A percentile compares a stretch with the other conserved stretches of the same genome.
Evolutionary conservation across 2,888 invertebrate species (phyloP).

Genomic region (Lordiphosa andalusiaca): DNA sequence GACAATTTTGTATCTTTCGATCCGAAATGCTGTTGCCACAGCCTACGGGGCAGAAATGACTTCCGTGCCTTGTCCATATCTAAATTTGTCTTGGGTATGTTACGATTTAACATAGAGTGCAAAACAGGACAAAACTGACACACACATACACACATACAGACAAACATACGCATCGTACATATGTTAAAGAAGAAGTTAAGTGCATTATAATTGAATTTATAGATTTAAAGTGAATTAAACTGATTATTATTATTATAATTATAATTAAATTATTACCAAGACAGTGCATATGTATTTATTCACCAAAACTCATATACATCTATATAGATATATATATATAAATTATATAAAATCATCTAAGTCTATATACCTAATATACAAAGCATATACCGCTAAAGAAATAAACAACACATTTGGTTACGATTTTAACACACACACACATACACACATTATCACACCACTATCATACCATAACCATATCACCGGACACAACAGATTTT

Average conservation of each 20-base stretch:
- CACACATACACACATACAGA: slow-evolving; percentile 25
- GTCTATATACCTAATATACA: slow-evolving; percentile 43
- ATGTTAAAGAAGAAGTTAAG: slow-evolving; percentile 54
- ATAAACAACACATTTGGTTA: slow-evolving; percentile 19
- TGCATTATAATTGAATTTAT: slow-evolving; percentile 75
- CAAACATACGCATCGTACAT: slow-evolving; percentile 38
- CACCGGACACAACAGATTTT: slow-evolving; percentile 20
- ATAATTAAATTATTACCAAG: slow-evolving; percentile 42
- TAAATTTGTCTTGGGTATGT: no score
- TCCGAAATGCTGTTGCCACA: no score
- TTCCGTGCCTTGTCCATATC: no score
- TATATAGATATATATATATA: slow-evolving; percentile 41
- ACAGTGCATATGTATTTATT: slow-evolving; percentile 68
- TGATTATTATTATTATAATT: slow-evolving; percentile 52
- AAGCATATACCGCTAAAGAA: slow-evolving; percentile 42
- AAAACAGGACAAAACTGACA: slow-evolving; percentile 19
- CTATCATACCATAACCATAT: slow-evolving; percentile 19
- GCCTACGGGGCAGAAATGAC: no score
- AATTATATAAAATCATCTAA: slow-evolving; percentile 29
- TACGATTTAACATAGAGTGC: slow-evolving; percentile 35
- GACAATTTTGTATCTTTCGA: no score
- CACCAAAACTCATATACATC: slow-evolving; percentile 56
- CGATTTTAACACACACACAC: slow-evolving; percentile 29
- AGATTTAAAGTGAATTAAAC: slow-evolving; percentile 69
- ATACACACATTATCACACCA: slow-evolving; percentile 23